Evolutionary conservation across 2,888 invertebrate genomes (phyloP).

Genomic region (Allolobophora icterica): DNA sequence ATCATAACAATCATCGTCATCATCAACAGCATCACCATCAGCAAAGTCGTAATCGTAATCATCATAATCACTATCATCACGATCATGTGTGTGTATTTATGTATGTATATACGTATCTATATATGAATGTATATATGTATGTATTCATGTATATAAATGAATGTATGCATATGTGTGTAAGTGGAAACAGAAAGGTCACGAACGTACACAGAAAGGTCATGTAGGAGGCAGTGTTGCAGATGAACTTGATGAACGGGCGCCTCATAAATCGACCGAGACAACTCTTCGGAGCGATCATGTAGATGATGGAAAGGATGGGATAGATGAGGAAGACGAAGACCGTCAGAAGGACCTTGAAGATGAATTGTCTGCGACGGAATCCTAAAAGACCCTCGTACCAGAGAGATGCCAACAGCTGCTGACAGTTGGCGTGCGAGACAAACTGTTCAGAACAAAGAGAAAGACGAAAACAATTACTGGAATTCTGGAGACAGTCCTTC

Average conservation of each 20-base stretch:
- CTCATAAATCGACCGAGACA: constrained; percentile 87
- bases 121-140: too few relatives aligned
- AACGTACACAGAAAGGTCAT: constrained; percentile 87
- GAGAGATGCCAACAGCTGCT: constrained; percentile 89
- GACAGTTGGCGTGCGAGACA: constrained; percentile 94
- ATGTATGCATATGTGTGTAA: too few relatives aligned
- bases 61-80: too few relatives aligned
- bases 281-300: constrained; percentile 91
- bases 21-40: too few relatives aligned
- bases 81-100: too few relatives aligned
- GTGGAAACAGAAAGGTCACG: too few relatives aligned
- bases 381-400: constrained; percentile 97
- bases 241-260: constrained; percentile 98
- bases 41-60: too few relatives aligned
- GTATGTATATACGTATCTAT: too few relatives aligned
- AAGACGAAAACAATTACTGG: background rate
- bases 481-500: too few relatives aligned
- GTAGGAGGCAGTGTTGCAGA: constrained; percentile 97
- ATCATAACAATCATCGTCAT: too few relatives aligned
- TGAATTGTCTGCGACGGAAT: constrained; percentile 89
- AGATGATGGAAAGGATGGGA: constrained; percentile 89
- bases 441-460: constrained; percentile 73
- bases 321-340: constrained; percentile 77
- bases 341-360: constrained; percentile 85
- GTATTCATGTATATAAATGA: too few relatives aligned